Evolutionary conservation across 2,113 vertebrate species (phyloP).

Genomic region (Gila orcuttii): DNA sequence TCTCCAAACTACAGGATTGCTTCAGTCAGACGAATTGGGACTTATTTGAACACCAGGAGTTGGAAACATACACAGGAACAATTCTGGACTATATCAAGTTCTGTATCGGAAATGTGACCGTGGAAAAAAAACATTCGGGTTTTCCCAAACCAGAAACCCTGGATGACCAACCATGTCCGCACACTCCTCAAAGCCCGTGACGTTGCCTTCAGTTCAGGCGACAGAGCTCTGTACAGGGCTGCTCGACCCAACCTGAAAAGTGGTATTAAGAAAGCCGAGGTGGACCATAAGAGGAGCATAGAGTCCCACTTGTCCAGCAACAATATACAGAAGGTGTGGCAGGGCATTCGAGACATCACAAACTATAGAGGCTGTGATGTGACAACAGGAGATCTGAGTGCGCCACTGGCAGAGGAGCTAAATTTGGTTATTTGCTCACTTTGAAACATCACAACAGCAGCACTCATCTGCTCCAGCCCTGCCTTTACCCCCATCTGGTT

Average conservation of each 20-base stretch:
- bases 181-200: not conserved
- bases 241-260: not conserved
- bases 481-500: not conserved
- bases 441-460: not conserved
- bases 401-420: not conserved
- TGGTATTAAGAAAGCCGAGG: not conserved
- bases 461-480: not conserved
- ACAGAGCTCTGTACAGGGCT: not conserved
- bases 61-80: constrained; percentile 1
- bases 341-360: not conserved
- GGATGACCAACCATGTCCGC: not conserved
- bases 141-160: not conserved
- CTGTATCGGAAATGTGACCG: not conserved
- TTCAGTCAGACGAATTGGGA: too few species aligned
- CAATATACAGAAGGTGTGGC: not conserved
- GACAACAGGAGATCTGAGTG: not conserved
- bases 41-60: not conserved
- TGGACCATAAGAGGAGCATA: not conserved
- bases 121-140: not conserved
- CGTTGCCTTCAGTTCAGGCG: not conserved
- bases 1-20: too few species aligned
- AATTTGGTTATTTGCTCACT: not conserved
- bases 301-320: not conserved
- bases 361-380: not conserved
- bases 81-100: not conserved